These are phyloP conservation scores for Dryococelus australis DNA, from an alignment of 2,888 invertebrate species.

Conservation along the genomic window DNA sequence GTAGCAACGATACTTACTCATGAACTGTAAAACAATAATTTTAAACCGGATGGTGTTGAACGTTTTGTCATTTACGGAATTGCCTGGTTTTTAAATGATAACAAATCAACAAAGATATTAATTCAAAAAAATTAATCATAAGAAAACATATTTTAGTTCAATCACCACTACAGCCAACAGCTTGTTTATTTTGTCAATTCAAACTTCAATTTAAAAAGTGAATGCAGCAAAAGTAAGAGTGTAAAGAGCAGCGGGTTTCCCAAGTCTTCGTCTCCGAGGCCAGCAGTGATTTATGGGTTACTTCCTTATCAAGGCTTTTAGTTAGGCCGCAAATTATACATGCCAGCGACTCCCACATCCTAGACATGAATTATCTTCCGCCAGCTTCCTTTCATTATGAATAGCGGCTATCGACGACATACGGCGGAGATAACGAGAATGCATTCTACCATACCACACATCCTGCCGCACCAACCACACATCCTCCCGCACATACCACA, in stretches of 20 bases:
- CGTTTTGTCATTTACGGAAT: too few relatives aligned
- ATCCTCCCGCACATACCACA: too few relatives aligned
- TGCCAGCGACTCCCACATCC: background rate
- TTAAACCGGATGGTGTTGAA: too few relatives aligned
- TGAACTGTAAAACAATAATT: too few relatives aligned
- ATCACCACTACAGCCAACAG: too few relatives aligned
- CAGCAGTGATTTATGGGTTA: background rate
- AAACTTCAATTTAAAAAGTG: background rate
- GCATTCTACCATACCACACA: too few relatives aligned
- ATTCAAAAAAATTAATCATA: too few relatives aligned
- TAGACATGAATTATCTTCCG: background rate
- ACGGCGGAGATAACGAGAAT: background rate
- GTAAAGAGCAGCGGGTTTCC: background rate
- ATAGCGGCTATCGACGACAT: background rate
- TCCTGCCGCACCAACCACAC: too few relatives aligned
- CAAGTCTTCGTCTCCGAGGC: background rate
- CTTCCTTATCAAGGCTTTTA: background rate
- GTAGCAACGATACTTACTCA: too few relatives aligned
- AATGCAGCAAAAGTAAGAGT: background rate
- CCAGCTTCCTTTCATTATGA: background rate
- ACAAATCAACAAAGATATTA: too few relatives aligned
- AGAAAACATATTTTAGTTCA: too few relatives aligned
- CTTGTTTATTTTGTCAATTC: background rate
- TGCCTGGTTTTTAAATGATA: too few relatives aligned
- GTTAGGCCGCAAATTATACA: background rate